Percentiles rank a stretch among this genome's conserved stretches.
Conservation (phyloP, 2,113 vertebrate species). For the Hystrix brachyura region DNA sequence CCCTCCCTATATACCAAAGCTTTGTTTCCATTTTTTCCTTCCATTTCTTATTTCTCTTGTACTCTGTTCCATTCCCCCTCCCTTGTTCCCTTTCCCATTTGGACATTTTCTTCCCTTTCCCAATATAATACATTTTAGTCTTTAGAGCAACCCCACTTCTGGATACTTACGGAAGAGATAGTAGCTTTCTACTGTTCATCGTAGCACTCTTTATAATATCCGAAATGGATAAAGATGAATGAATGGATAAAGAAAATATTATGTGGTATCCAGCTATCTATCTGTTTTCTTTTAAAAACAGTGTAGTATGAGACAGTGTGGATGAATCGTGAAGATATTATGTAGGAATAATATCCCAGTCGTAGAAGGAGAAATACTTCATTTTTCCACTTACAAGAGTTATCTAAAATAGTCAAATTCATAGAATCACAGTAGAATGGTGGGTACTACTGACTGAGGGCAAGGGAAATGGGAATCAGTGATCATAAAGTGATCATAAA, state of each 20-base stretch:
- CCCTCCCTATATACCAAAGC: too few relatives aligned
- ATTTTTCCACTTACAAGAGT: background rate
- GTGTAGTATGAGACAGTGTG: fast-evolving
- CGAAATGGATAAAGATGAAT: too few relatives aligned
- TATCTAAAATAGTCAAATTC: background rate
- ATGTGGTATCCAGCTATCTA: too few relatives aligned
- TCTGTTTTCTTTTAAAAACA: too few relatives aligned
- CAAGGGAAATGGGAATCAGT: background rate
- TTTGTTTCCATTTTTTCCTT: too few relatives aligned
- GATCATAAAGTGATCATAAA: background rate
- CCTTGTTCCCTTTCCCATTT: too few relatives aligned
- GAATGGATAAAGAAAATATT: background rate
- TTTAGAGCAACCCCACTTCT: background rate
- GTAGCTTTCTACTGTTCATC: background rate
- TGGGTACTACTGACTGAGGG: background rate
- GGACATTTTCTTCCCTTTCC: too few relatives aligned
- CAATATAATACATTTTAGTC: too few relatives aligned
- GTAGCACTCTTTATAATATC: background rate
- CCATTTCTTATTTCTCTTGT: too few relatives aligned
- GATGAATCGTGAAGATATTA: background rate
- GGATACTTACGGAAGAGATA: background rate
- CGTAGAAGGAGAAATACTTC: background rate
- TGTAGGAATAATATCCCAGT: background rate
- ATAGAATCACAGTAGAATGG: background rate
- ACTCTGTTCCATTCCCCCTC: too few relatives aligned